These are phyloP conservation scores for Saccopteryx leptura DNA, from an alignment of 2,113 vertebrate genomes.

Conservation along the genomic window DNA sequence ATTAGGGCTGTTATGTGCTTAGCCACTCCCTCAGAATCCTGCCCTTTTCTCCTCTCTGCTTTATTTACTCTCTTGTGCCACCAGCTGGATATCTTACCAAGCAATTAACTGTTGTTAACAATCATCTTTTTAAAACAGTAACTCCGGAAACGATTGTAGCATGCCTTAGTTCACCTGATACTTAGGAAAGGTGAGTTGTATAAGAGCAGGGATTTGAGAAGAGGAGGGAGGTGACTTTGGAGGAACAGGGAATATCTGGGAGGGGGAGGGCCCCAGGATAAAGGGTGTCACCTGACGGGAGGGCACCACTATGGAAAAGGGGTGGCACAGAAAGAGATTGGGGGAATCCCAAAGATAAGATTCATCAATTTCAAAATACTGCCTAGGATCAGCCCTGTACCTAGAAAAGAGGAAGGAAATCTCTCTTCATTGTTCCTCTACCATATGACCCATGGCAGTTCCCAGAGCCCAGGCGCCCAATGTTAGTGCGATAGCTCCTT, in stretches of 20 bases:
- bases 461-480: conserved; percentile 41
- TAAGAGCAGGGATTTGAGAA: not conserved
- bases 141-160: not conserved
- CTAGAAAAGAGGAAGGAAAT: conserved; percentile 37
- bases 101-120: not conserved
- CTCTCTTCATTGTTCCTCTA: conserved; percentile 49
- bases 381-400: not conserved
- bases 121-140: not conserved
- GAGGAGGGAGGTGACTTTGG: not conserved
- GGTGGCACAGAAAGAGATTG: not conserved
- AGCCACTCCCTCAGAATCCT: not conserved
- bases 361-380: conserved; percentile 47
- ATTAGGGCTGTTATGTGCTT: not conserved
- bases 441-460: not conserved
- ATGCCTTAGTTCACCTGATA: not conserved
- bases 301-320: not conserved
- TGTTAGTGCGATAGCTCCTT: conserved; percentile 64
- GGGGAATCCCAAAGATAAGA: conserved; percentile 40
- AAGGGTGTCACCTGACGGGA: not conserved
- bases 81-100: not conserved
- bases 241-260: not conserved
- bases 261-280: not conserved
- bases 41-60: not conserved
- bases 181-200: not conserved
- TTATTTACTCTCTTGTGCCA: conserved; percentile 41